Evolutionary conservation across 2,888 invertebrate species (phyloP), one percentile per base, ranked within the genome.

Genomic region (Polydesmus complanatus): DNA sequence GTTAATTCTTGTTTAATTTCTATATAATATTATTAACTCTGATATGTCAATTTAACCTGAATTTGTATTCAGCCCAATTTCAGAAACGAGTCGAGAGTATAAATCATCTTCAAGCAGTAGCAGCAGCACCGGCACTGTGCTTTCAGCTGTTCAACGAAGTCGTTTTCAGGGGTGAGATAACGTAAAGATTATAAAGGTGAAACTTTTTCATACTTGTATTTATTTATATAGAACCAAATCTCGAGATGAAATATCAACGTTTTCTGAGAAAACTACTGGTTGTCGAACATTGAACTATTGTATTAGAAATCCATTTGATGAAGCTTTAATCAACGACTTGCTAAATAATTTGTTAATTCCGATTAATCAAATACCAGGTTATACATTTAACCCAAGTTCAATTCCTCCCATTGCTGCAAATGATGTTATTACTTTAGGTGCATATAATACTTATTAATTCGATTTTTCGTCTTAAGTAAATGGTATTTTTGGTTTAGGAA

Each of bases 91-190:
- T 27, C 22, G 51, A n/a, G 58, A 58, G 14, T 58, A 51, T 21
- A 58, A 26, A 19, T 58, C 58, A n/a, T 58, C 58, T 22, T 58
- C 58, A 25, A 58, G 58, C 27, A 51, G 58, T n/a, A 21, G 51
- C 3, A 23, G 50, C n/a, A 22, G 51, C 19, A 51, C 51, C 3
- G 23, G 47, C 1, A 26, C 26, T n/a, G 51, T 26, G 11, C 26
- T 51, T n/a, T 26, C 50, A 2, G 23, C 58, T 5, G 50, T 50
- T n/a, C 25, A 23, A 23, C 27, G 22, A 19, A 26, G 25, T 23
- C 50, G 48, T 14, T 50, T 51, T n/a, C 51, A 50, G 11, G 51
- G 51, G 58, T 51, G 2, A 22, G 26, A 27, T 55, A 1, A 11
- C 27, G 23, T 14, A 21, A 5, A 3, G 54, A 54, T 18, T n/a